A percentile compares a stretch with the other conserved stretches of the same genome.
Conservation (phyloP, 1,140 invertebrate species). For the Sminthurinus signatus region DNA sequence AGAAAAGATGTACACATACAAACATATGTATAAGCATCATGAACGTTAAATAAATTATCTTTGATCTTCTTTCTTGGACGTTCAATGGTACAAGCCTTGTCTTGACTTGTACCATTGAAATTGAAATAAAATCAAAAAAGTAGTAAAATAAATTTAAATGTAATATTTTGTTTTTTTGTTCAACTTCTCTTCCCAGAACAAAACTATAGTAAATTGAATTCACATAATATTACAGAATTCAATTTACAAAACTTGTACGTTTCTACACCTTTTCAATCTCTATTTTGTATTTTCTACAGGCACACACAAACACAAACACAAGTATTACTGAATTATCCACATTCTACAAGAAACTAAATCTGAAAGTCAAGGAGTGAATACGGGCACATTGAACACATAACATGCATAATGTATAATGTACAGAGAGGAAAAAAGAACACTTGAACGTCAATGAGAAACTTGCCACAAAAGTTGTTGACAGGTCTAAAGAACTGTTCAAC, state of each 20-base stretch:
- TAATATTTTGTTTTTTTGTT: too few relatives aligned
- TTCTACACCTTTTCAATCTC: not conserved
- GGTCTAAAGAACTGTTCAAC: not conserved
- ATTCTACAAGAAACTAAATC: conserved; percentile 15
- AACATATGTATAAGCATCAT: too few relatives aligned
- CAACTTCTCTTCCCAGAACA: not conserved
- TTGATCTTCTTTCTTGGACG: too few relatives aligned
- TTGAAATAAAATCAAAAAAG: too few relatives aligned
- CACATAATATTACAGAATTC: not conserved
- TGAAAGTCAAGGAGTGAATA: conserved; percentile 6
- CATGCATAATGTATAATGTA: not conserved
- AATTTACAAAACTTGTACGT: not conserved
- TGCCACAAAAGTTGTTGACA: not conserved
- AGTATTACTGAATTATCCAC: conserved; percentile 6
- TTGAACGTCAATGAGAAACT: not conserved
- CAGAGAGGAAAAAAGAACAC: not conserved
- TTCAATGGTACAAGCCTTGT: too few relatives aligned
- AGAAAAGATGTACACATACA: too few relatives aligned
- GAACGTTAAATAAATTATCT: too few relatives aligned
- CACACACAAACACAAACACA: too few relatives aligned
- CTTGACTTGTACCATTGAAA: too few relatives aligned
- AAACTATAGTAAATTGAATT: not conserved
- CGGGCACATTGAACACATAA: not conserved
- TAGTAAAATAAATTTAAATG: too few relatives aligned
- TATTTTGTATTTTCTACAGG: not conserved